Percentiles rank a stretch among this genome's conserved stretches.
These are phyloP conservation scores for Metallyticus violacea DNA, from an alignment of 2,888 invertebrate genomes.

Conservation along the genomic window DNA sequence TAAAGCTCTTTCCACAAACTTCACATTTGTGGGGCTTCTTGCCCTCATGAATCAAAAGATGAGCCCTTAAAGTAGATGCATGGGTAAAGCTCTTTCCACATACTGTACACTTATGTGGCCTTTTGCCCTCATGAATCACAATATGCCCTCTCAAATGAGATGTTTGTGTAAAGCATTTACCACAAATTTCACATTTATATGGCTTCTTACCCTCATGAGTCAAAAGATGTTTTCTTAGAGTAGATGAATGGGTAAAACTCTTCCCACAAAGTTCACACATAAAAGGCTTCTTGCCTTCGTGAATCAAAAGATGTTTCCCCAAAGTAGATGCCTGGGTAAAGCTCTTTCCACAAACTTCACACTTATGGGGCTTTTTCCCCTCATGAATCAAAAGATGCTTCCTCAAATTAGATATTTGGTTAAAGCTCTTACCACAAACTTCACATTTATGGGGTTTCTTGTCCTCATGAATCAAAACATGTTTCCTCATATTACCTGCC, in stretches of 20 bases:
- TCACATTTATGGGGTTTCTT: neutral
- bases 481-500: neutral
- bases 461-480: neutral
- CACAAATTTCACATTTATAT: neutral
- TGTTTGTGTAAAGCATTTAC: neutral
- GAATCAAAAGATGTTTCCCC: neutral
- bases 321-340: neutral
- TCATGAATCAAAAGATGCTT: neutral
- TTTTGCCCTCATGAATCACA: neutral
- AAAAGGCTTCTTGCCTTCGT: neutral
- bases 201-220: neutral
- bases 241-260: neutral
- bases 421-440: neutral
- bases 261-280: neutral
- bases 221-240: neutral
- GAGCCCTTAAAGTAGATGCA: neutral
- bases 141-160: neutral
- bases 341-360: neutral
- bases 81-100: neutral
- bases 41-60: neutral
- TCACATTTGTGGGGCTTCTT: neutral
- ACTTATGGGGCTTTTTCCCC: neutral
- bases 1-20: neutral
- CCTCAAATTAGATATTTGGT: neutral
- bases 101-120: neutral